Conservation (phyloP, 2,113 vertebrate species). For the Epinephelus moara region DNA sequence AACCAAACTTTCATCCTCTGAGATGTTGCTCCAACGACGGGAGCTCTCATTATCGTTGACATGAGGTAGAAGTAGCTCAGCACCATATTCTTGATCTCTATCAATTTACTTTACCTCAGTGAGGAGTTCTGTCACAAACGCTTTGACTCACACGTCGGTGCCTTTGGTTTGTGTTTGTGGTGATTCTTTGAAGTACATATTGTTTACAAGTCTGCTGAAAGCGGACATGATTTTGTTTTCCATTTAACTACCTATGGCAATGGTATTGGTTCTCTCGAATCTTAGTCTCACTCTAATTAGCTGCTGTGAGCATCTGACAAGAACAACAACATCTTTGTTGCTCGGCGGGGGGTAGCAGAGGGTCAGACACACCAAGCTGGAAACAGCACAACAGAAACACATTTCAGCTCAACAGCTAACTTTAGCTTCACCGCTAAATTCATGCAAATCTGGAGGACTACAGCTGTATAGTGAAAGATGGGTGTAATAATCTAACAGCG, state of each 20-base stretch:
- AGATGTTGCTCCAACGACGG: conserved; percentile 33
- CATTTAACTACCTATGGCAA: conserved; percentile 43
- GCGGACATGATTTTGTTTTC: neutral
- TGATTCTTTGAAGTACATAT: conserved; percentile 41
- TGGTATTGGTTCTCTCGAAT: conserved; percentile 41
- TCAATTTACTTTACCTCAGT: conserved; percentile 44
- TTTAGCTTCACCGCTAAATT: conserved; percentile 35
- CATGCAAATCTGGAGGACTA: conserved; percentile 10
- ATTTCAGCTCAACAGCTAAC: conserved; percentile 27
- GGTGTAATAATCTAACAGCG: conserved; percentile 11
- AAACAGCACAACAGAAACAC: conserved; percentile 52
- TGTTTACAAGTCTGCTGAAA: conserved; percentile 51
- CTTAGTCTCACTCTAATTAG: conserved; percentile 88
- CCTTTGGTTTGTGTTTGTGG: conserved; percentile 36
- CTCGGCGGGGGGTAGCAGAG: conserved; percentile 86
- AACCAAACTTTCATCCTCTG: conserved; percentile 50
- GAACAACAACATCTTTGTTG: conserved; percentile 89
- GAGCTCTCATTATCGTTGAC: conserved; percentile 62
- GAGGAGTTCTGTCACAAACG: conserved; percentile 26
- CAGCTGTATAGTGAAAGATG: neutral
- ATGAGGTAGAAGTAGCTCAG: conserved; percentile 46
- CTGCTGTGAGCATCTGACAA: conserved; percentile 88
- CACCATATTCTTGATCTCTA: conserved; percentile 53
- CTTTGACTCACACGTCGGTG: conserved; percentile 28
- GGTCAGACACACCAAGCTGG: conserved; percentile 61